Base-by-base conservation (phyloP, 1,140 invertebrate species). In the Rhyacophila brunnea region DNA sequence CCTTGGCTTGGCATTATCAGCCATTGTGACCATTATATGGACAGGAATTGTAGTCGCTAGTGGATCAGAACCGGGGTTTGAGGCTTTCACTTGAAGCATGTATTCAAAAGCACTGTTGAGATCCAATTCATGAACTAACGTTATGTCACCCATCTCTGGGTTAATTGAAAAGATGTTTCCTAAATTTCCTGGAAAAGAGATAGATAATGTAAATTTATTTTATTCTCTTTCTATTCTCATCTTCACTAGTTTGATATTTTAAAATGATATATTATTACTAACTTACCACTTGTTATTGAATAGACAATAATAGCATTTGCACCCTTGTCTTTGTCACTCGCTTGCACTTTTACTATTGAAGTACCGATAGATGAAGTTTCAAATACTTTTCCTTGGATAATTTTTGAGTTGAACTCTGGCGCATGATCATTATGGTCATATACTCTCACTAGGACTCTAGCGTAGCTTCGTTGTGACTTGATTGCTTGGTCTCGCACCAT, bases 381-480 rank as follows among this genome's bases (percentile, higher is more conserved):
- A 60, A 80, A 89, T 1, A 91, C 84, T 70, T 88, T 88, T 20
- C 85, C 88, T 69, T 90, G 84, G 6, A 91, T 83, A 34, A 89
- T 84, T 66, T 85, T 81, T 15, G 85, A 83, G 47, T 87, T 86
- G 67, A 95, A 95, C 69, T 88, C 85, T 0, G 93, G 93, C 7
- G 84, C 74, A 68, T 94, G 91, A 68, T 95, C 92, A 71, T 95
- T 95, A 67, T 91, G 85, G 72, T 95, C 92, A 62, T 86, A 82
- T 0, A 95, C 88, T 32, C 83, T 84, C 19, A 94, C 84, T 36
- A 87, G 74, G 0, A 93, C 85, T 52, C 90, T 74, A 0, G 91
- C 89, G 67, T 87, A 92, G 72, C 91, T 91, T 14, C 88, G 77
- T 70, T 91, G 89, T 0, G 88, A 84, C 3, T 88, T 90, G 0